phyloP scores from a whole-genome alignment of 2,797 vertebrate species.

The Emydoidea blandingii region DNA sequence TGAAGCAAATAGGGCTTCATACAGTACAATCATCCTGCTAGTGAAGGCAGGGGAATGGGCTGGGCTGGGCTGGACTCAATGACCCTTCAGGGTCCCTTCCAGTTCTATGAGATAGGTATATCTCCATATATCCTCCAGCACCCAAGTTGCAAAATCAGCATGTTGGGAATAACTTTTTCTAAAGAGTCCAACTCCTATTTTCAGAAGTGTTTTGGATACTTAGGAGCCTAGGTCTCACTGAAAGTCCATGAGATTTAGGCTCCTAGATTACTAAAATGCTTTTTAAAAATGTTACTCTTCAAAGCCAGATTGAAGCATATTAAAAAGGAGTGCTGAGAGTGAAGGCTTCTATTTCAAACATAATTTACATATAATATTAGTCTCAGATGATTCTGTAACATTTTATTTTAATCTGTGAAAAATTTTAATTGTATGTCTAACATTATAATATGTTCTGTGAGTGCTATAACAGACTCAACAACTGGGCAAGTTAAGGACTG shows the following conservation, averaged over 20 bases:
- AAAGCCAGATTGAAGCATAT: background rate
- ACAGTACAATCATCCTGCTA: too few relatives aligned
- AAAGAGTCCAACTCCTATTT: too few relatives aligned
- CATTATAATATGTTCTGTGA: background rate
- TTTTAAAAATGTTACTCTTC: background rate
- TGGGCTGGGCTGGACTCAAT: too few relatives aligned
- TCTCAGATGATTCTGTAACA: conserved; percentile 1
- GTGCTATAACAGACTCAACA: background rate
- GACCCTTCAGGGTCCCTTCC: too few relatives aligned
- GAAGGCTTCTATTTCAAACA: background rate
- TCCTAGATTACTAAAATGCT: background rate
- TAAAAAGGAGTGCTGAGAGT: background rate
- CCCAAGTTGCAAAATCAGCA: too few relatives aligned
- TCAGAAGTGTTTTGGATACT: too few relatives aligned
- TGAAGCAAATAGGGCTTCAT: too few relatives aligned
- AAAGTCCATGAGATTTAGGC: background rate
- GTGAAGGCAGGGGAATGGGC: too few relatives aligned
- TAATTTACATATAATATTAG: background rate
- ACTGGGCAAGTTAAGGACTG: background rate
- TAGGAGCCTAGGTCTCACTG: background rate
- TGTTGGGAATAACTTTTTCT: too few relatives aligned
- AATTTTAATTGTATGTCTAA: too few relatives aligned
- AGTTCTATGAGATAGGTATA: too few relatives aligned
- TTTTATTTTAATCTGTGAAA: background rate
- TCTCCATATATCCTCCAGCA: too few relatives aligned